Conservation (phyloP, 2,113 vertebrate genomes). For the Siniperca knerii region DNA sequence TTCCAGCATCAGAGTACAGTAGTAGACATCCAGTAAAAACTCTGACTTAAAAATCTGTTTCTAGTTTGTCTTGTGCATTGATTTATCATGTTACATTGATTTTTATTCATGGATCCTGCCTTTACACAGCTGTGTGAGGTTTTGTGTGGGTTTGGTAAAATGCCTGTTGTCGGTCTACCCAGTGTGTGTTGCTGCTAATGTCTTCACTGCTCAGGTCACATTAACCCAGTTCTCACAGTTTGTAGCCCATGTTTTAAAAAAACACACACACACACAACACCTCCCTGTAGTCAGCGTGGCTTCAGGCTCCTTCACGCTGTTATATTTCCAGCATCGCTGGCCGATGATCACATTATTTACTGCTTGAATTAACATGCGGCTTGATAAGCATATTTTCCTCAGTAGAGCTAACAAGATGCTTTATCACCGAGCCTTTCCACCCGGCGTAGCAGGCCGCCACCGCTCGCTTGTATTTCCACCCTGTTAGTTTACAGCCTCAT, state of each 20-base stretch:
- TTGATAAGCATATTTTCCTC: constrained; percentile 85
- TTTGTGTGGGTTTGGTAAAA: constrained; percentile 15
- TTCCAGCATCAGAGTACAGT: not conserved
- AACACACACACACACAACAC: constrained; percentile 30
- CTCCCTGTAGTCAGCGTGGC: constrained; percentile 49
- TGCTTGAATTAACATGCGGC: constrained; percentile 80
- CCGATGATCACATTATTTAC: constrained; percentile 77
- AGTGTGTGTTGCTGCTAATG: constrained; percentile 55
- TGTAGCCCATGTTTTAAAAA: too few species aligned
- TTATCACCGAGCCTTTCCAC: constrained; percentile 74
- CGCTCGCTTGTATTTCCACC: constrained; percentile 55
- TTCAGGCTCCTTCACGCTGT: constrained; percentile 71
- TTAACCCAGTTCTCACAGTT: constrained; percentile 81
- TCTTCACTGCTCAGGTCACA: constrained; percentile 77
- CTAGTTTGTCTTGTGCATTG: not conserved
- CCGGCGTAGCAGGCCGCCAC: constrained; percentile 28
- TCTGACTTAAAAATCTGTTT: not conserved
- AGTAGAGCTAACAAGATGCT: constrained; percentile 82
- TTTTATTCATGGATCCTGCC: not conserved
- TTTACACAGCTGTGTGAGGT: not conserved
- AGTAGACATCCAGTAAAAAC: not conserved
- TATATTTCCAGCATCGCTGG: constrained; percentile 66
- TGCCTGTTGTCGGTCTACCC: constrained; percentile 16
- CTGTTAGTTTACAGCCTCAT: constrained; percentile 75
- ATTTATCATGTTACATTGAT: not conserved